phyloP scores from a whole-genome alignment of 2,888 invertebrate genomes.

The Phalera bucephala region DNA sequence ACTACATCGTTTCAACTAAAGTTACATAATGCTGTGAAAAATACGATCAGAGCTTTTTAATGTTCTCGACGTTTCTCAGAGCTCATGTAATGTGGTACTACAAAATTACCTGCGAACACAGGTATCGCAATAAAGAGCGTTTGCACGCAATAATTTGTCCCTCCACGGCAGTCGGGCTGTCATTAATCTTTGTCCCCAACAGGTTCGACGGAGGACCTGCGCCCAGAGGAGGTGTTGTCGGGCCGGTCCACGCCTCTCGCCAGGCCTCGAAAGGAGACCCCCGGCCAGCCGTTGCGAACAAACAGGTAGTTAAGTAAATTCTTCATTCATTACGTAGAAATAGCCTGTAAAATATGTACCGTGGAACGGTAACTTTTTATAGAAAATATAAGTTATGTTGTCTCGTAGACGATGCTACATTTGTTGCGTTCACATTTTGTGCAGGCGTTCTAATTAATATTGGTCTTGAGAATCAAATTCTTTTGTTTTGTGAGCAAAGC shows the following conservation, averaged over 20 bases:
- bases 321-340: too few species aligned
- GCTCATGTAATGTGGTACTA: too few species aligned
- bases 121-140: not conserved
- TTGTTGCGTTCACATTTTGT: constrained; percentile 18
- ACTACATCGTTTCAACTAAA: too few species aligned
- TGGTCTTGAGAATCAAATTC: not conserved
- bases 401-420: constrained; percentile 1
- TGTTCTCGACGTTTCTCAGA: too few species aligned
- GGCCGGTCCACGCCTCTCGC: constrained; percentile 87
- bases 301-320: too few species aligned
- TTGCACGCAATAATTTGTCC: not conserved
- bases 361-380: too few species aligned
- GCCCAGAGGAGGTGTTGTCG: constrained; percentile 75
- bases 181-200: constrained; percentile 14
- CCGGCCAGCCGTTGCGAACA: constrained; percentile 83
- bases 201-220: constrained; percentile 76
- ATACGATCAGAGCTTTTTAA: too few species aligned
- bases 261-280: constrained; percentile 86
- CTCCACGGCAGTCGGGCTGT: not conserved
- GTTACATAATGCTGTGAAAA: too few species aligned
- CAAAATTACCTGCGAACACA: too few species aligned
- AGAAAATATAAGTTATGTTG: too few species aligned
- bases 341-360: too few species aligned
- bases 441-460: constrained; percentile 19
- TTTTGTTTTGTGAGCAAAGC: too few species aligned